These are phyloP conservation scores for Sinocyclocheilus rhinocerous DNA, from an alignment of 2,113 vertebrate species.

Conservation along the genomic window DNA sequence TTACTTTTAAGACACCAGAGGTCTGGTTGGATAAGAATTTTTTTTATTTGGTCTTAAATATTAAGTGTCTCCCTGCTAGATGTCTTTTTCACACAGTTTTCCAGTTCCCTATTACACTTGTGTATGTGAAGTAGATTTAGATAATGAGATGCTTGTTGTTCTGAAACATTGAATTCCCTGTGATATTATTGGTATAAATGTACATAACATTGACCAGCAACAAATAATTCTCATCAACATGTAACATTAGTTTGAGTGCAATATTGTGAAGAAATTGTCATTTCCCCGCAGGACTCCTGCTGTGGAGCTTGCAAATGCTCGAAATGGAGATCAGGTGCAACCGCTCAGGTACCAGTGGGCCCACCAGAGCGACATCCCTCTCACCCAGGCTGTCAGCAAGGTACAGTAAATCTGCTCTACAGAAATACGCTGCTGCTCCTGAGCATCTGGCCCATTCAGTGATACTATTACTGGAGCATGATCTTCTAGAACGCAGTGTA, in stretches of 20 bases:
- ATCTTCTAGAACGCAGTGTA: not conserved
- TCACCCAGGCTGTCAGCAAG: constrained; percentile 69
- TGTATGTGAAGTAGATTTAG: constrained; percentile 15
- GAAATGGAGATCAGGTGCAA: constrained; percentile 74
- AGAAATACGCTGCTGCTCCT: not conserved
- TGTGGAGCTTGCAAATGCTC: constrained; percentile 64
- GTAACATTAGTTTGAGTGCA: not conserved
- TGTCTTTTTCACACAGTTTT: constrained; percentile 12
- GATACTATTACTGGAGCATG: not conserved
- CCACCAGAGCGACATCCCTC: constrained; percentile 63
- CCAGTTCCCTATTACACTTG: not conserved
- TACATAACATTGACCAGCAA: not conserved
- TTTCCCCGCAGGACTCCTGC: constrained; percentile 65
- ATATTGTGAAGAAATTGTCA: constrained; percentile 1
- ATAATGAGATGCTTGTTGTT: not conserved
- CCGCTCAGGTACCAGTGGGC: constrained; percentile 75
- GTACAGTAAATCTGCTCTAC: constrained; percentile 57
- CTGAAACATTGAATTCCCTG: not conserved
- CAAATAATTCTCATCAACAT: not conserved
- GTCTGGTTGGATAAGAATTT: not conserved
- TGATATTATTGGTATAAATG: not conserved
- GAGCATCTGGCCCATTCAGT: not conserved
- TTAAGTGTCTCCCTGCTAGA: not conserved
- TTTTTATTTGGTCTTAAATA: constrained; percentile 1
- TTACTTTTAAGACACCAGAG: not conserved